Conservation (phyloP, 35 echinoderm and acorn worm genomes). For the Holothuria glaberrima region DNA sequence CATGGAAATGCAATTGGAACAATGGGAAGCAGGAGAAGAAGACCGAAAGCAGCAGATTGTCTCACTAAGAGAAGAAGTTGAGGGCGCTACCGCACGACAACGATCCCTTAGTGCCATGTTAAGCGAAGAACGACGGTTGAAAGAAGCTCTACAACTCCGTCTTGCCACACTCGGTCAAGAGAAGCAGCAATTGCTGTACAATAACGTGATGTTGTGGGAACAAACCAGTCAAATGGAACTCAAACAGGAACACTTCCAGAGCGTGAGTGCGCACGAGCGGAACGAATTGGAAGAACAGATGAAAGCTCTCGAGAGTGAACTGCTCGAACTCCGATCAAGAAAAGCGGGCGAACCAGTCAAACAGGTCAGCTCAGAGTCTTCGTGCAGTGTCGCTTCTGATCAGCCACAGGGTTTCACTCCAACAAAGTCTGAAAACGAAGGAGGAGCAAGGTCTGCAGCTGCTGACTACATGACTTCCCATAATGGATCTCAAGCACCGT, state of each 20-base stretch:
- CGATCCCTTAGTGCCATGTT: conserved; percentile 28
- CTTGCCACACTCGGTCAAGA: conserved; percentile 4
- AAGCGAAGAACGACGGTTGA: conserved; percentile 39
- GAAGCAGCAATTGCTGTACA: conserved; percentile 45
- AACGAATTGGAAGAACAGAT: conserved; percentile 32
- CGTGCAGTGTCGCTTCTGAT: conserved; percentile 6
- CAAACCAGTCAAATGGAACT: conserved; percentile 46
- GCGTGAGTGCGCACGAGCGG: conserved; percentile 30
- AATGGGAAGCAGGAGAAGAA: conserved; percentile 43
- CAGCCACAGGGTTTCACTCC: background rate
- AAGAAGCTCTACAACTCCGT: conserved; percentile 30
- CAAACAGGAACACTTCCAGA: conserved; percentile 46
- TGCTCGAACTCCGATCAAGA: conserved; percentile 14
- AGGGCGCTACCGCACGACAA: conserved; percentile 35
- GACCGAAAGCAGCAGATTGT: conserved; percentile 32
- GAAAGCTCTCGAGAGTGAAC: conserved; percentile 28
- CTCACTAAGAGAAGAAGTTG: conserved; percentile 32
- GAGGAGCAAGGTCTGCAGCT: background rate
- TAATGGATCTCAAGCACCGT: background rate
- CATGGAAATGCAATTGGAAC: conserved; percentile 24
- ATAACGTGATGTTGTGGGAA: conserved; percentile 53
- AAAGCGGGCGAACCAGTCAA: conserved; percentile 43
- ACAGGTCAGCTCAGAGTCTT: conserved; percentile 23
- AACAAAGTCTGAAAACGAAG: background rate
- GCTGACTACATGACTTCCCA: background rate